phyloP scores from a whole-genome alignment of 23 tunicate species.

The Phallusia fumigata region DNA sequence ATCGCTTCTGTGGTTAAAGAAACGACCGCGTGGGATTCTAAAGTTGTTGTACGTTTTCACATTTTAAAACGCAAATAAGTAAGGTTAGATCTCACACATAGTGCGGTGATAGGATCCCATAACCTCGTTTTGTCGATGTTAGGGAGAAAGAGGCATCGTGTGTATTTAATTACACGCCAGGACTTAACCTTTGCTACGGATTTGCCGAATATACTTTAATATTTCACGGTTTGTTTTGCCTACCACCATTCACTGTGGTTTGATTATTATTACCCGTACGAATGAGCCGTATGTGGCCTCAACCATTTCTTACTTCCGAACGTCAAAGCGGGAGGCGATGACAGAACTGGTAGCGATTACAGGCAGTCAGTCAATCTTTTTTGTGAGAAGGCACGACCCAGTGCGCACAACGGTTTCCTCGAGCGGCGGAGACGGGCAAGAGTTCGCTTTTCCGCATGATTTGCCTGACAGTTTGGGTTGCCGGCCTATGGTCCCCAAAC shows the following conservation, averaged over 20 bases:
- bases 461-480: not conserved
- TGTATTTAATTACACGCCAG: not conserved
- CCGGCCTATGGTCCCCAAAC: constrained; percentile 1
- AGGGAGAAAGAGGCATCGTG: constrained; percentile 2
- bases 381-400: constrained; percentile 16
- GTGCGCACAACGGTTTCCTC: constrained; percentile 29
- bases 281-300: not conserved
- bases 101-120: no score
- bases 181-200: not conserved
- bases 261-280: no score
- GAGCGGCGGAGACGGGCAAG: not conserved
- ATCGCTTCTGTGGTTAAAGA: not conserved
- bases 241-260: no score
- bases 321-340: not conserved
- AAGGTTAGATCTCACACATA: no score
- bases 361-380: not conserved
- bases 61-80: no score
- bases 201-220: not conserved
- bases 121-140: not conserved
- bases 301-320: not conserved
- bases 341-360: not conserved
- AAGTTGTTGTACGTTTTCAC: no score
- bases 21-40: no score
- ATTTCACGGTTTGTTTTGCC: no score
- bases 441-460: constrained; percentile 13